Percentiles rank a stretch among this genome's conserved stretches.
Evolutionary conservation across 2,113 vertebrate species (phyloP).

Genomic region (Pteruthius melanotis): DNA sequence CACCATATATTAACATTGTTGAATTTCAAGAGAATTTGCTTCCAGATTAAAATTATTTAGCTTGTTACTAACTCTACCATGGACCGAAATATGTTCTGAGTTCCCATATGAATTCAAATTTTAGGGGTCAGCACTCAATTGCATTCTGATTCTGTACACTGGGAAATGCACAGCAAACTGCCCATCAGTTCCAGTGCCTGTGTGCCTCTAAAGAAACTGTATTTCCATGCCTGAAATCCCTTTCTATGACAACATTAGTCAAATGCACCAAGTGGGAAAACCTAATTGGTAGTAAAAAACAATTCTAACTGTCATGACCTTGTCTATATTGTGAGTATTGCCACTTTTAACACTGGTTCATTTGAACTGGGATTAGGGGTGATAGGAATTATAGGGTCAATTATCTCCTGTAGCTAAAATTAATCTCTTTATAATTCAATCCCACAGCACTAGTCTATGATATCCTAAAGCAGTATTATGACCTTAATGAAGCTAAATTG

Average conservation of each 20-base stretch:
- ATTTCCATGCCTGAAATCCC: conserved; percentile 26
- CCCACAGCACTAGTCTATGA: conserved; percentile 22
- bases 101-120: neutral
- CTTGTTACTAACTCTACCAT: neutral
- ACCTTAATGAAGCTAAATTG: conserved; percentile 45
- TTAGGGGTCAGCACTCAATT: neutral
- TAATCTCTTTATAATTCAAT: conserved; percentile 57
- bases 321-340: conserved; percentile 35
- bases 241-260: conserved; percentile 23
- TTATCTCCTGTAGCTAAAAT: conserved; percentile 42
- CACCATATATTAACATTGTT: neutral
- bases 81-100: neutral
- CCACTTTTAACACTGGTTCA: conserved; percentile 40
- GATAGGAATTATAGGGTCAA: conserved; percentile 56
- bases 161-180: neutral
- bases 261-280: conserved; percentile 44
- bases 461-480: conserved; percentile 29
- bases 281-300: conserved; percentile 45
- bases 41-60: neutral
- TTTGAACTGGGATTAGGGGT: conserved; percentile 53
- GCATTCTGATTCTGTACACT: neutral
- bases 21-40: neutral
- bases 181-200: neutral
- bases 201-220: neutral
- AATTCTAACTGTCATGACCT: conserved; percentile 45